Percentiles rank a stretch among this genome's conserved stretches.
phyloP scores from a whole-genome alignment of 2,797 vertebrate species.

The Staurois parvus region DNA sequence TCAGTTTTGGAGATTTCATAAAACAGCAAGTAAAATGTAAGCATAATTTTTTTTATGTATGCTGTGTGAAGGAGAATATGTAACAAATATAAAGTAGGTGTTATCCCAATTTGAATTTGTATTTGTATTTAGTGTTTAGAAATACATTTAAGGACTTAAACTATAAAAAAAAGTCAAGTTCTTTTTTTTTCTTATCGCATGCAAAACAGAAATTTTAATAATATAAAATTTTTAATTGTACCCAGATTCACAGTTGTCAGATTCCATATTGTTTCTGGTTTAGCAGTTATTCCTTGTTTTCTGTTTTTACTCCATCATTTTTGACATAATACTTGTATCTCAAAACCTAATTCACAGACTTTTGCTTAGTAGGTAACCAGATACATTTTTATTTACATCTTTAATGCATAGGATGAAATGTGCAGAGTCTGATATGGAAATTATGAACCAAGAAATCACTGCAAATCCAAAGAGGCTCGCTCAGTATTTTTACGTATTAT shows the following conservation, averaged over 20 bases:
- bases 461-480: conserved; percentile 28
- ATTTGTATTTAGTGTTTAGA: too few relatives aligned
- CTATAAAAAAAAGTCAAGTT: too few relatives aligned
- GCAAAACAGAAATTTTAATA: neutral
- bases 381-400: conserved; percentile 18
- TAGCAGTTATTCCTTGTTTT: neutral
- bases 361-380: conserved; percentile 8
- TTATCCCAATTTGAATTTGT: too few relatives aligned
- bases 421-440: conserved; percentile 40
- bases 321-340: neutral
- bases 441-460: conserved; percentile 31
- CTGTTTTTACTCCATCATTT: neutral
- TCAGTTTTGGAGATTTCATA: too few relatives aligned
- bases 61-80: too few relatives aligned
- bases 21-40: too few relatives aligned
- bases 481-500: conserved; percentile 41
- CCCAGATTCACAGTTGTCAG: neutral
- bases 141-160: too few relatives aligned
- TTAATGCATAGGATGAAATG: conserved; percentile 27
- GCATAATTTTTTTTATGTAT: too few relatives aligned
- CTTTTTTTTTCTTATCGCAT: too few relatives aligned
- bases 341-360: neutral
- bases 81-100: too few relatives aligned
- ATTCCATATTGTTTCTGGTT: neutral
- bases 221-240: neutral